These are phyloP conservation scores for Aptenodytes patagonicus DNA, from an alignment of 2,113 vertebrate species.

Conservation along the genomic window DNA sequence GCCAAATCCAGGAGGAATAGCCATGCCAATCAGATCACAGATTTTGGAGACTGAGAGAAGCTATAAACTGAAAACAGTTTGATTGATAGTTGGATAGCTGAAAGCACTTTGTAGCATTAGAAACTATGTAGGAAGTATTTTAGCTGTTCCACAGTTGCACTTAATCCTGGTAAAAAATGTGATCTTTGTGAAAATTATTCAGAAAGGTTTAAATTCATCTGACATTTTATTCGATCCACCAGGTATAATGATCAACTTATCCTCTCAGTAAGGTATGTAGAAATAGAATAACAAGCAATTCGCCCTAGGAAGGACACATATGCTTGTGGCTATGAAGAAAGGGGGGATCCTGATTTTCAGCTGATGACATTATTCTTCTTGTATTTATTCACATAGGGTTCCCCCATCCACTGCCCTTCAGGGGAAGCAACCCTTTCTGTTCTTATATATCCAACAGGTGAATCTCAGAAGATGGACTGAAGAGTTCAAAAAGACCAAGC, in stretches of 20 bases:
- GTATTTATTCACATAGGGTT: not conserved
- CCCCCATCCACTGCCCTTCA: not conserved
- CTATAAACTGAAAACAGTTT: not conserved
- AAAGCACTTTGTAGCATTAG: not conserved
- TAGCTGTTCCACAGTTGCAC: not conserved
- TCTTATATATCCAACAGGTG: not conserved
- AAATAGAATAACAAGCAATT: not conserved
- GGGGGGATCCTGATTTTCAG: not conserved
- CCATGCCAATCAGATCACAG: not conserved
- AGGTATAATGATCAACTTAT: not conserved
- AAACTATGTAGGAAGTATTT: not conserved
- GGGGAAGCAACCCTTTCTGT: not conserved
- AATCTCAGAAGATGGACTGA: not conserved
- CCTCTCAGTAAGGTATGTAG: not conserved
- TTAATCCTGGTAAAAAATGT: not conserved
- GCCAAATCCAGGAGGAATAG: not conserved
- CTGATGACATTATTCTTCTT: not conserved
- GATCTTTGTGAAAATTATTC: not conserved
- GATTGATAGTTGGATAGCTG: not conserved
- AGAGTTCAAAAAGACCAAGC: not conserved
- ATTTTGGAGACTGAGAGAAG: not conserved
- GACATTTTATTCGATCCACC: not conserved
- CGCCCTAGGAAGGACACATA: not conserved
- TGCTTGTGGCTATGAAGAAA: not conserved
- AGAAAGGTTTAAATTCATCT: not conserved